Evolutionary conservation across 2,797 vertebrate genomes (phyloP).

Genomic region (Crenuchus spilurus): DNA sequence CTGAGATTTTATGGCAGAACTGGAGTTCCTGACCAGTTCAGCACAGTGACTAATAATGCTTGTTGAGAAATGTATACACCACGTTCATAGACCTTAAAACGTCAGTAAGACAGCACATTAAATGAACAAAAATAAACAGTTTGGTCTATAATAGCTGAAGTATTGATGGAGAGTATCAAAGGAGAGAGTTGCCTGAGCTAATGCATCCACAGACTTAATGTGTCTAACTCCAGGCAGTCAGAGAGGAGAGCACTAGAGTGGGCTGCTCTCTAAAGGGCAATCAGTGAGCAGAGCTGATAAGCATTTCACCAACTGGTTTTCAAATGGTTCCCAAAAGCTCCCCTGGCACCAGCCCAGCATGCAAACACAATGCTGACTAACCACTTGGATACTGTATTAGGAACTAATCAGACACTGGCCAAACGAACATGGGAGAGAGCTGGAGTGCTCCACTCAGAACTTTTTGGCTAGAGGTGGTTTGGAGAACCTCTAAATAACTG

Average conservation of each 20-base stretch:
- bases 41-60: too few relatives aligned
- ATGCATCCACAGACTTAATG: conserved; percentile 23
- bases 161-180: neutral
- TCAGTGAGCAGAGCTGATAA: conserved; percentile 67
- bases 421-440: neutral
- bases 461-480: neutral
- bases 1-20: too few relatives aligned
- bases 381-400: neutral
- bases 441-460: neutral
- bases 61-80: too few relatives aligned
- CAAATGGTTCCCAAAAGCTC: conserved; percentile 3
- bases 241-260: conserved; percentile 57
- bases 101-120: too few relatives aligned
- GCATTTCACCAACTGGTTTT: conserved; percentile 68
- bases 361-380: neutral
- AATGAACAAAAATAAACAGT: too few relatives aligned
- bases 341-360: neutral
- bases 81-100: too few relatives aligned
- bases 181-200: neutral
- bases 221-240: conserved; percentile 16
- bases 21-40: too few relatives aligned
- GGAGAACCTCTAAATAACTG: neutral
- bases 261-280: conserved; percentile 45
- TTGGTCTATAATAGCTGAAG: neutral
- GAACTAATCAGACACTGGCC: neutral